A percentile compares a stretch with the other conserved stretches of the same genome.
Conservation (phyloP, 2,113 vertebrate species). For the Vicugna pacos region DNA sequence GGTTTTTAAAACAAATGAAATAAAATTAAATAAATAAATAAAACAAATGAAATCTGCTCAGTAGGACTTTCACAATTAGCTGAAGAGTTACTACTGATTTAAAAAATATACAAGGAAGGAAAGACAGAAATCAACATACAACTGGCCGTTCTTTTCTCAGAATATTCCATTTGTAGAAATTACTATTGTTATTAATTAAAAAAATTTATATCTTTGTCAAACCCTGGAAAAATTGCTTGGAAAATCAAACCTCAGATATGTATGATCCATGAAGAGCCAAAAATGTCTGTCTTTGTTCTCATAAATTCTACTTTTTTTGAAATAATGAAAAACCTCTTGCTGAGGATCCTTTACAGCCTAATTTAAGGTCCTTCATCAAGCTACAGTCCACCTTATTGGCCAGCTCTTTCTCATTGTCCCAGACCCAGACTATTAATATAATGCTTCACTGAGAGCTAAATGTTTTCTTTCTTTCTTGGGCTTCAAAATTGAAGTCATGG, state of each 20-base stretch:
- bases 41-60: constrained; percentile 17
- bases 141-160: background rate
- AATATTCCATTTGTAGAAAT: background rate
- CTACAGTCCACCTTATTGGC: background rate
- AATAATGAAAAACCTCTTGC: background rate
- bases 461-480: constrained; percentile 49
- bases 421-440: constrained; percentile 46
- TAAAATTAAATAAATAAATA: too few species aligned
- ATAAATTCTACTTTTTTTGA: constrained; percentile 40
- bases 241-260: background rate
- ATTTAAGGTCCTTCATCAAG: background rate
- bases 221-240: background rate
- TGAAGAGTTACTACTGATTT: background rate
- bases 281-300: background rate
- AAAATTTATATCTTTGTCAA: background rate
- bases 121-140: background rate
- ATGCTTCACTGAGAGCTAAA: constrained; percentile 68
- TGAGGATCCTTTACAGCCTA: background rate
- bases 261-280: background rate
- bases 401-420: constrained; percentile 45
- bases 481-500: constrained; percentile 71
- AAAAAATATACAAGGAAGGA: constrained; percentile 5
- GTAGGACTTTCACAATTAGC: background rate
- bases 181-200: background rate
- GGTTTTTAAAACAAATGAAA: background rate